These are phyloP conservation scores for Callorhinus ursinus DNA, from an alignment of 2,113 vertebrate genomes.

Conservation along the genomic window DNA sequence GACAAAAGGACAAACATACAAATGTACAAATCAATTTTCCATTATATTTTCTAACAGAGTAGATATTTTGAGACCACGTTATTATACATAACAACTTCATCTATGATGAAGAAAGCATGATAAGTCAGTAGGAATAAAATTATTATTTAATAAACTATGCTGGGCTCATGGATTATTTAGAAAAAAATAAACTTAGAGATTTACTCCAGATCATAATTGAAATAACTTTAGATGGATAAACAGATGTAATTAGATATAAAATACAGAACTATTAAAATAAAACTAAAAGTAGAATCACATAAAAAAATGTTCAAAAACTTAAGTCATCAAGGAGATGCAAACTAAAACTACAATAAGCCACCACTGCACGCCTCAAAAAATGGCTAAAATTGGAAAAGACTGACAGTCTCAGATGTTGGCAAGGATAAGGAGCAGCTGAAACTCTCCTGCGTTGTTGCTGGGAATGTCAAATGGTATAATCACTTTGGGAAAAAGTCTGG, in stretches of 20 bases:
- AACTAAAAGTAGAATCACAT: background rate
- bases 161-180: background rate
- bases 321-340: slow-evolving; percentile 14
- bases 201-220: slow-evolving; percentile 10
- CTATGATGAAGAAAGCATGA: background rate
- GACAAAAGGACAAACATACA: background rate
- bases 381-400: slow-evolving; percentile 13
- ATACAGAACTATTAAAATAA: slow-evolving; percentile 34
- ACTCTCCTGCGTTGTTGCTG: background rate
- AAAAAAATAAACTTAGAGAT: slow-evolving; percentile 28
- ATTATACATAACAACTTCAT: background rate
- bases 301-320: slow-evolving; percentile 25
- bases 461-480: background rate
- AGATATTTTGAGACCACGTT: background rate
- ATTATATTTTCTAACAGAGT: background rate
- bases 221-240: slow-evolving; percentile 19
- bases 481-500: background rate
- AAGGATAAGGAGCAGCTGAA: background rate
- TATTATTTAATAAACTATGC: background rate
- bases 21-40: background rate
- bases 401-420: background rate
- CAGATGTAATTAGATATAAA: background rate
- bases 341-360: background rate
- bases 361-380: background rate
- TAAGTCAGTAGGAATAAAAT: slow-evolving; percentile 2